Conservation (phyloP, 2,888 invertebrate species). For the Ochropacha duplaris region DNA sequence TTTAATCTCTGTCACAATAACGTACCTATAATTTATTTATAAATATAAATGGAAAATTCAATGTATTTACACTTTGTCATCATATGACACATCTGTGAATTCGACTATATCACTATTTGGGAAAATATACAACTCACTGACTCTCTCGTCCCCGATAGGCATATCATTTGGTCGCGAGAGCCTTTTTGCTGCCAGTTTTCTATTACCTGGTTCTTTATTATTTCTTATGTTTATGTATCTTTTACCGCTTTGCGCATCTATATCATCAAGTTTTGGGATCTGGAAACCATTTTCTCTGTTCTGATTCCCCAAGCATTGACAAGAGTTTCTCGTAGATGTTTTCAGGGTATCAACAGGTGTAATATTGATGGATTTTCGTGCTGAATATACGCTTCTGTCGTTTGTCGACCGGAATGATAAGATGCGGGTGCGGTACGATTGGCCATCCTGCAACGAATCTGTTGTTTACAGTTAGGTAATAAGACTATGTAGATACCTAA, state of each 20-base stretch:
- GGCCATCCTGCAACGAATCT: constrained; percentile 65
- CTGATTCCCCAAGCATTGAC: constrained; percentile 55
- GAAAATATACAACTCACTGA: constrained; percentile 74
- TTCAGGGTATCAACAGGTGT: constrained; percentile 54
- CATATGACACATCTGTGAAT: constrained; percentile 70
- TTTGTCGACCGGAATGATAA: constrained; percentile 73
- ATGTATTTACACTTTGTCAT: constrained; percentile 70
- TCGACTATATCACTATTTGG: constrained; percentile 76
- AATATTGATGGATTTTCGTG: constrained; percentile 64
- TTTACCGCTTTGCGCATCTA: constrained; percentile 41
- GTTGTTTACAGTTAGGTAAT: background rate
- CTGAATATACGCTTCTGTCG: constrained; percentile 63
- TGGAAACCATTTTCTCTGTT: constrained; percentile 58
- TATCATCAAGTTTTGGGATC: constrained; percentile 45
- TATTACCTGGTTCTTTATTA: constrained; percentile 40
- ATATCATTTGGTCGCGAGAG: constrained; percentile 42
- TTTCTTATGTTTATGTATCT: constrained; percentile 34
- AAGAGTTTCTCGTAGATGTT: constrained; percentile 52
- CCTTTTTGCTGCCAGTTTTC: constrained; percentile 39
- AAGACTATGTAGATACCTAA: no score
- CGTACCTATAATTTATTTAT: constrained; percentile 32
- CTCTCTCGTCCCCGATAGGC: constrained; percentile 67
- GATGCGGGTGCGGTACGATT: constrained; percentile 70
- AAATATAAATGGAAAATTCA: constrained; percentile 24
- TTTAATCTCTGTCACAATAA: constrained; percentile 36